A percentile compares a stretch with the other conserved stretches of the same genome.
phyloP scores from a whole-genome alignment of 2,113 vertebrate genomes.

The Marmota monax region DNA sequence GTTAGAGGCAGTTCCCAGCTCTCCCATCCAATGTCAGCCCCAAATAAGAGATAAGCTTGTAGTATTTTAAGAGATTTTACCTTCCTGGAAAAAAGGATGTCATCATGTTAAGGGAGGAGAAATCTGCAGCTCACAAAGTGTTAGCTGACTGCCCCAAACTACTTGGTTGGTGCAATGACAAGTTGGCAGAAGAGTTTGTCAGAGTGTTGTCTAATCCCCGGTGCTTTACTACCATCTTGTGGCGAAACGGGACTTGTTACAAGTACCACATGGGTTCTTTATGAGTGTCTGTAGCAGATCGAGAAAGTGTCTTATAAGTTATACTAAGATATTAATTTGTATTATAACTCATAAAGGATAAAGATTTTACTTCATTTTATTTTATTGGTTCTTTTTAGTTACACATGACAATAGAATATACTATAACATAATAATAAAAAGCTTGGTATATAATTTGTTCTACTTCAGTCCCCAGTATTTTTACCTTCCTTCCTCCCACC shows the following conservation, averaged over 20 bases:
- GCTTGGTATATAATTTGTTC: too few relatives aligned
- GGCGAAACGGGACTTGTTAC: not conserved
- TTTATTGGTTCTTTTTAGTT: too few relatives aligned
- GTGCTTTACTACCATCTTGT: slow-evolving; percentile 60
- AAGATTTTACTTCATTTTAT: not conserved
- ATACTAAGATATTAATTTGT: not conserved
- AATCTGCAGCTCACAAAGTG: not conserved
- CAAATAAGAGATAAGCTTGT: not conserved
- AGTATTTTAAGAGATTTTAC: not conserved
- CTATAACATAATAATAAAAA: too few relatives aligned
- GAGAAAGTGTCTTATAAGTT: not conserved
- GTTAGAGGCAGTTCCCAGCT: not conserved
- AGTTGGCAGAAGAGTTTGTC: rapidly evolving
- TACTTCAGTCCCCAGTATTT: too few relatives aligned
- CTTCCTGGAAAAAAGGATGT: not conserved
- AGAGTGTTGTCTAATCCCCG: not conserved
- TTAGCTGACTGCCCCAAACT: not conserved
- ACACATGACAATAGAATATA: too few relatives aligned
- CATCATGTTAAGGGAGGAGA: not conserved
- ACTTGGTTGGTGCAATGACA: rapidly evolving
- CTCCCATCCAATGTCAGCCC: not conserved
- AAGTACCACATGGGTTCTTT: not conserved
- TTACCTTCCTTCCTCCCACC: too few relatives aligned
- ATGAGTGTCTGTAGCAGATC: not conserved
- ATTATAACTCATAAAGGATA: not conserved